A percentile compares a stretch with the other conserved stretches of the same genome.
phyloP scores from a whole-genome alignment of 2,113 vertebrate species.

The Pao palembangensis region DNA sequence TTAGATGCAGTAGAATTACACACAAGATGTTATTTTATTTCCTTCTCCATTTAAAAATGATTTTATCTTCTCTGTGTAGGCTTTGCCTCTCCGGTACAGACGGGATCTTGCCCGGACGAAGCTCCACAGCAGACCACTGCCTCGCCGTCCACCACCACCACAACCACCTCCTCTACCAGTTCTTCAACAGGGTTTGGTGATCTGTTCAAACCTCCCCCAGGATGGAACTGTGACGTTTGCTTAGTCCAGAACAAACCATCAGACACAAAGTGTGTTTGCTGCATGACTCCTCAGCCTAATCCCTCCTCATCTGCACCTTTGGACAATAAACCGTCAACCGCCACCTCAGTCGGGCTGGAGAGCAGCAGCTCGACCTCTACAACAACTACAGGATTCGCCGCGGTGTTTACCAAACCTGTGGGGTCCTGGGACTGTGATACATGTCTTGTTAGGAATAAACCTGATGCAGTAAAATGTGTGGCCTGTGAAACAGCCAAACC shows the following conservation, averaged over 20 bases:
- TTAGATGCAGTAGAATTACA: constrained; percentile 56
- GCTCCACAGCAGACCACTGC: constrained; percentile 64
- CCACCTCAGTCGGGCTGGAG: constrained; percentile 37
- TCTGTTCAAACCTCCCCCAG: constrained; percentile 73
- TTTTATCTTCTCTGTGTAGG: constrained; percentile 62
- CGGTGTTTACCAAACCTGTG: constrained; percentile 79
- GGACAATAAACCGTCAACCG: constrained; percentile 49
- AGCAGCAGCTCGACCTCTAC: constrained; percentile 57
- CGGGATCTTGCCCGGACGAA: constrained; percentile 43
- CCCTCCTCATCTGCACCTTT: constrained; percentile 54
- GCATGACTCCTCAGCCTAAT: constrained; percentile 70
- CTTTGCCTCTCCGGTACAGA: constrained; percentile 73
- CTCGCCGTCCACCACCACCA: constrained; percentile 38
- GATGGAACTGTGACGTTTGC: constrained; percentile 79
- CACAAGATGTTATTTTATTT: background rate
- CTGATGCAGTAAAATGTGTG: constrained; percentile 87
- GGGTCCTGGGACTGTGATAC: constrained; percentile 95
- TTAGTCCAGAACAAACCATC: constrained; percentile 80
- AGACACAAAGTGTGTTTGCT: constrained; percentile 82
- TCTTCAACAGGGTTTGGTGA: constrained; percentile 71
- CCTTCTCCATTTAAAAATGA: background rate
- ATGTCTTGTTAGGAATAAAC: constrained; percentile 92
- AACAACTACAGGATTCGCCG: constrained; percentile 72
- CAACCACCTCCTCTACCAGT: constrained; percentile 52
- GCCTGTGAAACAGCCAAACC: constrained; percentile 94